Percentiles rank a stretch among this genome's conserved stretches.
These are phyloP conservation scores for Emydoidea blandingii DNA, from an alignment of 2,797 vertebrate genomes.

Conservation along the genomic window DNA sequence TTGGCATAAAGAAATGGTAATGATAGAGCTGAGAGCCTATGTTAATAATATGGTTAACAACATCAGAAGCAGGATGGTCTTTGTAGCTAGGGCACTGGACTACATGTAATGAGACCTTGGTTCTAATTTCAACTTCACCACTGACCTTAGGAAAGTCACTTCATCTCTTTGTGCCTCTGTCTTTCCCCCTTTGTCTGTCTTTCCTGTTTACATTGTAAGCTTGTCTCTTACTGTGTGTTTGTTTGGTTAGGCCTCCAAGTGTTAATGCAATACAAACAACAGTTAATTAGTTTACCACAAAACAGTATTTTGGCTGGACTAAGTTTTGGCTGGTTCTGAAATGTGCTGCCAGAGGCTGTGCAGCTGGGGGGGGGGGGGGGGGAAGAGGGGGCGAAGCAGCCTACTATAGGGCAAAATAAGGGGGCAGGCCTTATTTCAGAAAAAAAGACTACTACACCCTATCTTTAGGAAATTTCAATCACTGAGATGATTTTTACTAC, in stretches of 20 bases:
- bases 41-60: slow-evolving; percentile 25
- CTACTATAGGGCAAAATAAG: background rate
- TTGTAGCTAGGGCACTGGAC: background rate
- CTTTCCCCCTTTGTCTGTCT: background rate
- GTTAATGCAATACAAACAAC: slow-evolving; percentile 12
- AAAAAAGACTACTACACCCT: background rate
- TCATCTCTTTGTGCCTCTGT: accelerated
- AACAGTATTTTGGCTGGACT: background rate
- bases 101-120: background rate
- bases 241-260: background rate
- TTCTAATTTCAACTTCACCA: background rate
- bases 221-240: background rate
- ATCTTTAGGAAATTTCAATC: background rate
- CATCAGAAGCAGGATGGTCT: slow-evolving; percentile 4
- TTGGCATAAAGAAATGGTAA: background rate
- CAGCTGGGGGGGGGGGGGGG: background rate
- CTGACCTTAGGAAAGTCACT: background rate
- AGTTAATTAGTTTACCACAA: background rate
- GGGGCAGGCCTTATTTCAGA: background rate
- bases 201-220: background rate
- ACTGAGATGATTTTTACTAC: background rate
- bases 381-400: background rate
- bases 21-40: background rate
- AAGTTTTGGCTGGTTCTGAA: background rate
- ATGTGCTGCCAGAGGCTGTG: background rate